Evolutionary conservation across 2,113 vertebrate species (phyloP).

Genomic region (Herpetotheres cachinnans): DNA sequence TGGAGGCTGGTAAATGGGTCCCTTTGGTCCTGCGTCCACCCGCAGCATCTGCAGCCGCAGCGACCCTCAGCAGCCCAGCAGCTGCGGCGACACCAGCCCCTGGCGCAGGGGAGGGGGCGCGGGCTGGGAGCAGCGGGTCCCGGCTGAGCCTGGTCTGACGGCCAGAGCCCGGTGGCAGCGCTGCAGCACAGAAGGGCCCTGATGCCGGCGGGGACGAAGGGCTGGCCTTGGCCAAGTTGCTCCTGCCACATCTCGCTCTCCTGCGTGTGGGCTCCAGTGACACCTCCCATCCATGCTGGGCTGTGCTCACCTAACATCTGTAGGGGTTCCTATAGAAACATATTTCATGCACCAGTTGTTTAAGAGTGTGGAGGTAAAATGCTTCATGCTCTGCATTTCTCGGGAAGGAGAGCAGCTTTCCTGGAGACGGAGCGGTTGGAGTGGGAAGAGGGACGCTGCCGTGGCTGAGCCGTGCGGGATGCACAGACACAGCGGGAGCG

Average conservation of each 20-base stretch:
- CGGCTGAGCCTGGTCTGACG: rapidly evolving
- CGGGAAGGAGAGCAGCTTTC: not conserved
- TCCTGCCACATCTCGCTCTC: rapidly evolving
- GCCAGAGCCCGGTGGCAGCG: rapidly evolving
- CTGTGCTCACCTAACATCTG: not conserved
- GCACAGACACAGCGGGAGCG: rapidly evolving
- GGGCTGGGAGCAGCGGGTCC: not conserved
- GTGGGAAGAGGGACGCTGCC: not conserved
- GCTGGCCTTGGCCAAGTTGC: rapidly evolving
- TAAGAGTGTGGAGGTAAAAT: rapidly evolving
- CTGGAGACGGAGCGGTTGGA: not conserved
- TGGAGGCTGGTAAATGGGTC: not conserved
- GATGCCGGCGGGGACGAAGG: rapidly evolving
- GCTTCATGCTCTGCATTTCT: not conserved
- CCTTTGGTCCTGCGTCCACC: not conserved
- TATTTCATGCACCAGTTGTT: not conserved
- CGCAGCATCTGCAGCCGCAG: rapidly evolving
- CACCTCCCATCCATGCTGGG: not conserved
- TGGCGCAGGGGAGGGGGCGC: not conserved
- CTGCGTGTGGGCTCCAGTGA: not conserved
- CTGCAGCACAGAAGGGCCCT: rapidly evolving
- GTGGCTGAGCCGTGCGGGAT: not conserved
- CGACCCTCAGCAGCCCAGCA: not conserved
- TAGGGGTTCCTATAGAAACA: not conserved
- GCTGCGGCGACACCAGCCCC: rapidly evolving